Evolutionary conservation across 2,113 vertebrate genomes (phyloP).

Genomic region (Tinamus guttatus): DNA sequence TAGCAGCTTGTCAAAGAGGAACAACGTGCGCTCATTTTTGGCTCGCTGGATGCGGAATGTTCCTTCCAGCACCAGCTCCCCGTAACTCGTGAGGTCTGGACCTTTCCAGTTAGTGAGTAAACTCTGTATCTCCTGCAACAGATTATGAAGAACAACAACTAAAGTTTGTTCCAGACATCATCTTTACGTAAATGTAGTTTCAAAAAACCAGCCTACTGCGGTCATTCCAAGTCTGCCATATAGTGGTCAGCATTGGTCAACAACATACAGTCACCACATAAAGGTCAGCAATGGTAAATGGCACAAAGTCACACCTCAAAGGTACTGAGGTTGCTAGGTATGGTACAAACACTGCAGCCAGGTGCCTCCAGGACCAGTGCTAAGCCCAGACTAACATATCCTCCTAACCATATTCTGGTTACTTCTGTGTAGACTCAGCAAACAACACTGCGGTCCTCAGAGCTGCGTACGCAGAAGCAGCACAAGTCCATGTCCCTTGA

Average conservation of each 20-base stretch:
- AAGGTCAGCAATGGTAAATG: neutral
- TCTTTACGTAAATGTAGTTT: neutral
- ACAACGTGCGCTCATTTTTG: conserved; percentile 96
- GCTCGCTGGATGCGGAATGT: conserved; percentile 96
- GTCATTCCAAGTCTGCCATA: neutral
- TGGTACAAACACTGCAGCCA: neutral
- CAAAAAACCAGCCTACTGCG: neutral
- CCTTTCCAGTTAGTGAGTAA: conserved; percentile 98
- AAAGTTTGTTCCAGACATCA: neutral
- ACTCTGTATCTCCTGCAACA: conserved; percentile 94
- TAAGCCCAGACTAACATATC: neutral
- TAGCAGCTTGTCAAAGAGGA: conserved; percentile 95
- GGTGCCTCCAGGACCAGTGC: neutral
- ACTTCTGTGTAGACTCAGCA: neutral
- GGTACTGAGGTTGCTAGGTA: neutral
- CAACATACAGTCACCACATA: neutral
- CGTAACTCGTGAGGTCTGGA: conserved; percentile 94
- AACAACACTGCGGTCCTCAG: neutral
- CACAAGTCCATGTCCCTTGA: neutral
- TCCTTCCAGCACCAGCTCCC: conserved; percentile 95
- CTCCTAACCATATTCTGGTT: neutral
- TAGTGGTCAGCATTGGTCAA: neutral
- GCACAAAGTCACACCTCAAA: neutral
- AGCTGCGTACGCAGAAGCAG: neutral
- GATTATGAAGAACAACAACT: neutral